These are phyloP conservation scores for Hirtodrosophila confusa DNA, from an alignment of 2,888 invertebrate genomes.

Conservation along the genomic window DNA sequence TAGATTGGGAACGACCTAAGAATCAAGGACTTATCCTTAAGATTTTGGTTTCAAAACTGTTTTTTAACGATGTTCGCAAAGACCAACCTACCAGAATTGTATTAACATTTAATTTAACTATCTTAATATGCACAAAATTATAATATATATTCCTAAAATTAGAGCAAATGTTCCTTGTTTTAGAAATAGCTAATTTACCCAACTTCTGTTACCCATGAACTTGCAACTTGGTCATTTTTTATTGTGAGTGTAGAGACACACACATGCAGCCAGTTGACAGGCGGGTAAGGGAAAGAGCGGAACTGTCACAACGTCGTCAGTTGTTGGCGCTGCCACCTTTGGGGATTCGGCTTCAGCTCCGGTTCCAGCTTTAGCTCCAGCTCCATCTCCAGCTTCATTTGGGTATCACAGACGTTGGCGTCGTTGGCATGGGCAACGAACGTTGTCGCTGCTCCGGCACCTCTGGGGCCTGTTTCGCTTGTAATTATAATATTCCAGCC, in stretches of 20 bases:
- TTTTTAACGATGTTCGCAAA: too few relatives aligned
- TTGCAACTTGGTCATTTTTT: too few relatives aligned
- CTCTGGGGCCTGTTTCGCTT: conserved; percentile 79
- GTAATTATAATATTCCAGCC: conserved; percentile 79
- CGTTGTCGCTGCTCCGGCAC: conserved; percentile 41
- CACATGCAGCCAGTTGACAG: conserved; percentile 25
- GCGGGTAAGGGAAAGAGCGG: conserved; percentile 48
- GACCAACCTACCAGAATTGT: too few relatives aligned
- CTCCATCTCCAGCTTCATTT: conserved; percentile 57
- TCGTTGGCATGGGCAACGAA: conserved; percentile 46
- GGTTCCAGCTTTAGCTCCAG: conserved; percentile 1
- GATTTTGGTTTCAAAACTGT: too few relatives aligned
- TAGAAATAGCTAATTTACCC: too few relatives aligned
- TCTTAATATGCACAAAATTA: too few relatives aligned
- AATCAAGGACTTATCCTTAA: too few relatives aligned
- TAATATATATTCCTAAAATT: too few relatives aligned
- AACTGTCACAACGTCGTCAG: conserved; percentile 71
- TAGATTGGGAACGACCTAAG: too few relatives aligned
- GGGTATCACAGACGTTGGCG: conserved; percentile 57
- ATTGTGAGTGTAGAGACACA: not conserved
- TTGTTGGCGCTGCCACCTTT: conserved; percentile 56
- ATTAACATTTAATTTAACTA: too few relatives aligned
- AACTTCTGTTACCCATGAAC: too few relatives aligned
- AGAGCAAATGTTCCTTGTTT: too few relatives aligned
- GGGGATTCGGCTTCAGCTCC: conserved; percentile 46